Evolutionary conservation across 2,797 vertebrate species (phyloP).

Genomic region (Sebastes kiyomatsui): DNA sequence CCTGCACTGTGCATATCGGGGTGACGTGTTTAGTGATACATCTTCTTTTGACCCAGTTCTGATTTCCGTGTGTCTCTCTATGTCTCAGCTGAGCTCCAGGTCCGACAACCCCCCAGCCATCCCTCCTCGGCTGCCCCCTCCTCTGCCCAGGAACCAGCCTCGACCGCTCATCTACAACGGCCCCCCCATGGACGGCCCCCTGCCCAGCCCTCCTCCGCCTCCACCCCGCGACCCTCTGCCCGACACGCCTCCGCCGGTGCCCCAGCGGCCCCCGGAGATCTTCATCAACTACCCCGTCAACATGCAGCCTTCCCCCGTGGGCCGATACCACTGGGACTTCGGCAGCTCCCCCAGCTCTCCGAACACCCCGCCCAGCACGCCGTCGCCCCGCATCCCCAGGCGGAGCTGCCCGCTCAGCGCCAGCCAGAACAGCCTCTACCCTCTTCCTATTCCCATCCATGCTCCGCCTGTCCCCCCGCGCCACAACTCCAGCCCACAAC

Average conservation of each 20-base stretch:
- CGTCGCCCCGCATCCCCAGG: constrained; percentile 87
- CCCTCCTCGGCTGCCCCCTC: constrained; percentile 91
- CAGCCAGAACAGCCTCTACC: constrained; percentile 86
- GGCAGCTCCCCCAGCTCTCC: constrained; percentile 90
- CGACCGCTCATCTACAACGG: constrained; percentile 81
- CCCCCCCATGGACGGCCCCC: constrained; percentile 83
- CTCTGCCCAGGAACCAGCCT: constrained; percentile 87
- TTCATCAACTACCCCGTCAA: constrained; percentile 95
- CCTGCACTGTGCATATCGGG: not conserved
- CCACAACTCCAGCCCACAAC: constrained; percentile 90
- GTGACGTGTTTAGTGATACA: not conserved
- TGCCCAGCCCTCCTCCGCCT: constrained; percentile 91
- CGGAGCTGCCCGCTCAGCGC: constrained; percentile 85
- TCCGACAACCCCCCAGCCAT: constrained; percentile 92
- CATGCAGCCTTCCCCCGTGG: constrained; percentile 90
- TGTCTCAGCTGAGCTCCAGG: constrained; percentile 81
- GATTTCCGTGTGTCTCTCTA: not conserved
- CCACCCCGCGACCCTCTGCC: constrained; percentile 87
- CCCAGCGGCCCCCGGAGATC: constrained; percentile 92
- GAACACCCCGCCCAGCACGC: constrained; percentile 83
- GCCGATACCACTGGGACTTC: constrained; percentile 89
- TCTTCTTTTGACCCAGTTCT: not conserved
- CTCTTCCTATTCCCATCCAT: constrained; percentile 69
- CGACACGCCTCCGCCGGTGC: constrained; percentile 90
- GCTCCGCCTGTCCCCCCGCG: constrained; percentile 93